Evolutionary conservation across 1,140 invertebrate genomes (phyloP).

Genomic region (Hyles euphorbiae): DNA sequence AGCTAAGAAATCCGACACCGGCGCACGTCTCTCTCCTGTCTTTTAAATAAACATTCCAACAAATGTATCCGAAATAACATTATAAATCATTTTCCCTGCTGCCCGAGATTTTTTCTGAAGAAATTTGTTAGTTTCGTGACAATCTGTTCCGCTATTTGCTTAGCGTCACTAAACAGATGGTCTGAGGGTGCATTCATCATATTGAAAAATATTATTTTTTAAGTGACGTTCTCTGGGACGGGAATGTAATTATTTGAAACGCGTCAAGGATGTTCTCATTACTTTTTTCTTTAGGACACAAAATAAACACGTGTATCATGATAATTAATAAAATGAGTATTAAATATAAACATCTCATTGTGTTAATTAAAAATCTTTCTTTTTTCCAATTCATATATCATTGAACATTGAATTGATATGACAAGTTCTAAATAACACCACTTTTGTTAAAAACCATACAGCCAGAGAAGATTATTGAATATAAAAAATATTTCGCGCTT

Average conservation of each 20-base stretch:
- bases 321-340: too few species aligned
- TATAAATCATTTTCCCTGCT: constrained; percentile 66
- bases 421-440: too few species aligned
- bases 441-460: too few species aligned
- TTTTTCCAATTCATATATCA: too few species aligned
- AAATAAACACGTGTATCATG: too few species aligned
- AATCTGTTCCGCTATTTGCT: constrained; percentile 75
- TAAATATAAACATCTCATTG: too few species aligned
- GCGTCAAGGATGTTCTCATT: constrained; percentile 19
- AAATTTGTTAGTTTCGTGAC: constrained; percentile 71
- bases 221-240: constrained; percentile 36
- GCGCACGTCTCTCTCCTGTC: constrained; percentile 27
- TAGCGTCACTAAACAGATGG: constrained; percentile 68
- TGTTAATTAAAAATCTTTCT: too few species aligned
- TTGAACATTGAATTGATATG: too few species aligned
- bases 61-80: constrained; percentile 61
- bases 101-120: constrained; percentile 41
- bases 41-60: constrained; percentile 51
- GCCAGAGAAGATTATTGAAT: too few species aligned
- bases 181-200: constrained; percentile 53
- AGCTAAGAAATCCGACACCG: constrained; percentile 35
- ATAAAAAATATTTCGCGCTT: too few species aligned
- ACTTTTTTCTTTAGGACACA: constrained; percentile 9
- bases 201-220: constrained; percentile 59
- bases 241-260: constrained; percentile 34